A percentile compares a stretch with the other conserved stretches of the same genome.
These are phyloP conservation scores for Oithona nana DNA, from an alignment of 2,888 invertebrate genomes.

Conservation along the genomic window DNA sequence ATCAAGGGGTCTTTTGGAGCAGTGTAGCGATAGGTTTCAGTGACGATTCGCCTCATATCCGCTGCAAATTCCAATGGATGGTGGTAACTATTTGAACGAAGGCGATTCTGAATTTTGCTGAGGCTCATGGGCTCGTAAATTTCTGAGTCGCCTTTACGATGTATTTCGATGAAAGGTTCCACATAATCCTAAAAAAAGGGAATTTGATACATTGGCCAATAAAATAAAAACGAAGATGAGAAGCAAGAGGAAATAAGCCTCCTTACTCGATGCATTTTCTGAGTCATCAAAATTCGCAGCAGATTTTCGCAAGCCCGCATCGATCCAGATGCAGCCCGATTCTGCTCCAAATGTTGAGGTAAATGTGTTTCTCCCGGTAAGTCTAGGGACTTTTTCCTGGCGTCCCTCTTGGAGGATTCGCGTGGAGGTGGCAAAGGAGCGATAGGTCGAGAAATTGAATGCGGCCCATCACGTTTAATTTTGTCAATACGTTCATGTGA, in stretches of 20 bases:
- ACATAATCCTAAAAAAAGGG: neutral
- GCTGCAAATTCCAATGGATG: slow-evolving; percentile 11
- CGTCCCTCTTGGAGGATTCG: neutral
- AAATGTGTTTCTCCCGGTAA: neutral
- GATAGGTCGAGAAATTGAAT: neutral
- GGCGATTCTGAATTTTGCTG: neutral
- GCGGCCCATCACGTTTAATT: neutral
- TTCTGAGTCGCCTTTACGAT: neutral
- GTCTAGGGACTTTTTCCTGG: neutral
- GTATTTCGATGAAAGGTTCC: neutral
- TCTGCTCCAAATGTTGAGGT: slow-evolving; percentile 3
- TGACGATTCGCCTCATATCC: slow-evolving; percentile 7
- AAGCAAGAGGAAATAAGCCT: neutral
- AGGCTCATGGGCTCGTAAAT: neutral
- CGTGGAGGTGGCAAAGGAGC: neutral
- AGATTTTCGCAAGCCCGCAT: neutral
- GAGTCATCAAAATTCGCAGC: neutral
- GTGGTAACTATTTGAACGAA: neutral
- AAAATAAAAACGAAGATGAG: too few species aligned
- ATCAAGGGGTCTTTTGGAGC: neutral
- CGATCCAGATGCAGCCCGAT: neutral
- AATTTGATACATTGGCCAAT: neutral
- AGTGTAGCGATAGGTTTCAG: slow-evolving; percentile 1
- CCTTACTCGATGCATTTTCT: neutral
- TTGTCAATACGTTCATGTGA: neutral